These are phyloP conservation scores for Corvus hawaiiensis DNA, from an alignment of 2,113 vertebrate species.

Conservation along the genomic window DNA sequence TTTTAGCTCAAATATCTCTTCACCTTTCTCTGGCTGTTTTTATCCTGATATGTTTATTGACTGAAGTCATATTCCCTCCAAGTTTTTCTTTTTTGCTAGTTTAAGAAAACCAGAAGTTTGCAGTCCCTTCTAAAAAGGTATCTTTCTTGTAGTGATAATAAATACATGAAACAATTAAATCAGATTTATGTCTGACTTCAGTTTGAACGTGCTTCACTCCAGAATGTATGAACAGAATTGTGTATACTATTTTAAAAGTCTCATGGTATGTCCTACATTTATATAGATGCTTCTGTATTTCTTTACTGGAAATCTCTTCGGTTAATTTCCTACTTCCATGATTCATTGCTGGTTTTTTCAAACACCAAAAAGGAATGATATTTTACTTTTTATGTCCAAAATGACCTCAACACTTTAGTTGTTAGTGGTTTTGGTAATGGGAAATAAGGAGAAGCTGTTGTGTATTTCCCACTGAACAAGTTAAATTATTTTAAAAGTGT, in stretches of 20 bases:
- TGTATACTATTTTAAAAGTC: not conserved
- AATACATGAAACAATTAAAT: not conserved
- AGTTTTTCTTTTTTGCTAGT: not conserved
- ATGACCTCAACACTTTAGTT: not conserved
- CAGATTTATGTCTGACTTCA: not conserved
- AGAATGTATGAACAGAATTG: not conserved
- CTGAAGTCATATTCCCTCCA: not conserved
- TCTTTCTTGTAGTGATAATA: not conserved
- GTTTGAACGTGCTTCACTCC: not conserved
- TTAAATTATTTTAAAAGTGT: not conserved
- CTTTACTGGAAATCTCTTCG: not conserved
- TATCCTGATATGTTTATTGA: not conserved
- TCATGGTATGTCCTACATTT: not conserved
- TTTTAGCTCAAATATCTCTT: not conserved
- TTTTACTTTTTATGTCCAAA: not conserved
- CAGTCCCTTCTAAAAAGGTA: not conserved
- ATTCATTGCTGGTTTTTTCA: not conserved
- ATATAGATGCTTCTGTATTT: not conserved
- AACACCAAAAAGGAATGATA: not conserved
- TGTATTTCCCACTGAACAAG: not conserved
- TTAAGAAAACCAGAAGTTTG: not conserved
- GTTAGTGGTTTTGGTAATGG: not conserved
- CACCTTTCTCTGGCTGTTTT: not conserved
- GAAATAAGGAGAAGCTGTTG: not conserved
- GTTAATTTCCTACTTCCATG: not conserved